These are phyloP conservation scores for Salvelinus alpinus DNA, from an alignment of 2,113 vertebrate genomes.

Conservation along the genomic window DNA sequence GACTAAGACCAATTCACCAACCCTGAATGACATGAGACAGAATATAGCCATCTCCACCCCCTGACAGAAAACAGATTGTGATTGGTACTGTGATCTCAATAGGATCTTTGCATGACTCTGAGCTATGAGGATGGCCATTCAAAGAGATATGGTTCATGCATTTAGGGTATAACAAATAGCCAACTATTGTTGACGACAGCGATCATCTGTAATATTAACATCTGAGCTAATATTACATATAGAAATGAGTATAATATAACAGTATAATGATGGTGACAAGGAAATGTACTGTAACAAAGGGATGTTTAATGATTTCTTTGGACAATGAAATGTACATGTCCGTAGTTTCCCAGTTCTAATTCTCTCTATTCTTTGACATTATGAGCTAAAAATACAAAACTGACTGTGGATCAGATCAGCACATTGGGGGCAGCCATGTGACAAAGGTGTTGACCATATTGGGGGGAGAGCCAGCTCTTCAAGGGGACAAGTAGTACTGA, in stretches of 20 bases:
- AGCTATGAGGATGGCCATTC: constrained; percentile 56
- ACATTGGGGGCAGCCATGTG: constrained; percentile 40
- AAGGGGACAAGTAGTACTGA: constrained; percentile 5
- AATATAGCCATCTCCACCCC: constrained; percentile 40
- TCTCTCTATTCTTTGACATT: constrained; percentile 23
- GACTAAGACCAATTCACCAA: constrained; percentile 7
- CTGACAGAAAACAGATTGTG: constrained; percentile 44
- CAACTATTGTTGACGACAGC: constrained; percentile 43
- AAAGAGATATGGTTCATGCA: constrained; percentile 2
- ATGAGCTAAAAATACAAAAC: constrained; percentile 43
- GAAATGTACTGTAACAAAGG: constrained; percentile 68
- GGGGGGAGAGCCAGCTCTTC: constrained; percentile 61
- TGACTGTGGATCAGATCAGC: constrained; percentile 32
- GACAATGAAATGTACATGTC: constrained; percentile 74
- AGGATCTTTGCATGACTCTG: constrained; percentile 34
- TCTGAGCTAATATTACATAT: constrained; percentile 57
- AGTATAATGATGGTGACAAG: constrained; percentile 74
- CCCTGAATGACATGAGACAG: constrained; percentile 48
- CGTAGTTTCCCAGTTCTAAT: constrained; percentile 58
- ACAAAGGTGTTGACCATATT: constrained; percentile 48
- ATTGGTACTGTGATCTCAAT: constrained; percentile 49
- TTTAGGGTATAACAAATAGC: constrained; percentile 33
- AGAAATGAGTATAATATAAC: constrained; percentile 50
- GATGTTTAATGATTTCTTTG: constrained; percentile 77
- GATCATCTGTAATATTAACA: constrained; percentile 61